These are phyloP conservation scores for Diachrysia chrysitis DNA, from an alignment of 2,888 invertebrate species.

Conservation along the genomic window DNA sequence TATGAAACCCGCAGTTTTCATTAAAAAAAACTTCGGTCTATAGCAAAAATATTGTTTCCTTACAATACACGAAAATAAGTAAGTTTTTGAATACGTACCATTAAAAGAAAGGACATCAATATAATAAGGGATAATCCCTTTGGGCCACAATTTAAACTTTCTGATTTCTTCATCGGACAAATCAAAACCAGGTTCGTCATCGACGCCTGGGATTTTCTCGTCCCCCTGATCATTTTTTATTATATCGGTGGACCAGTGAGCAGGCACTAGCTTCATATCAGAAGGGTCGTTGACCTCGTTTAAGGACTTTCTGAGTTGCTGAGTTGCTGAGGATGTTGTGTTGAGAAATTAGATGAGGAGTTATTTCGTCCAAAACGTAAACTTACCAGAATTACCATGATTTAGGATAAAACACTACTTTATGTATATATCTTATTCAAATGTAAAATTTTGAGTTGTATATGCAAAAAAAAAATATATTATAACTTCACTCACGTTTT, in stretches of 20 bases:
- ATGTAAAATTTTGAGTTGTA: no score
- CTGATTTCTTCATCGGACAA: constrained; percentile 66
- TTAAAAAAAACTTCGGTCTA: no score
- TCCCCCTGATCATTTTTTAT: not conserved
- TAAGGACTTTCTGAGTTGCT: constrained; percentile 12
- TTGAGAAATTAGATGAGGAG: no score
- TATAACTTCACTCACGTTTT: constrained; percentile 46
- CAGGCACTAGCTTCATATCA: not conserved
- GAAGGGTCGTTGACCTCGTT: not conserved
- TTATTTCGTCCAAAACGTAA: no score
- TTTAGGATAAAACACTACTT: no score
- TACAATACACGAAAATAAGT: not conserved
- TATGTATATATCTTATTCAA: no score
- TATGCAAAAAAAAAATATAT: not conserved
- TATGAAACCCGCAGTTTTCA: no score
- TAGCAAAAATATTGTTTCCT: no score
- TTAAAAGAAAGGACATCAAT: constrained; percentile 76
- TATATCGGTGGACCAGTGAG: not conserved
- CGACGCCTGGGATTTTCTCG: rapidly evolving
- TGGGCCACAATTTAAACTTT: constrained; percentile 78
- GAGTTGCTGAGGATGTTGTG: constrained; percentile 14
- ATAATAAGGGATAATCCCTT: constrained; percentile 76
- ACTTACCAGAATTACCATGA: no score
- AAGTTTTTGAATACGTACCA: constrained; percentile 64
- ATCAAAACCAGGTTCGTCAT: constrained; percentile 67